Conservation (phyloP, 1,140 invertebrate species). For the Araneus ventricosus region DNA sequence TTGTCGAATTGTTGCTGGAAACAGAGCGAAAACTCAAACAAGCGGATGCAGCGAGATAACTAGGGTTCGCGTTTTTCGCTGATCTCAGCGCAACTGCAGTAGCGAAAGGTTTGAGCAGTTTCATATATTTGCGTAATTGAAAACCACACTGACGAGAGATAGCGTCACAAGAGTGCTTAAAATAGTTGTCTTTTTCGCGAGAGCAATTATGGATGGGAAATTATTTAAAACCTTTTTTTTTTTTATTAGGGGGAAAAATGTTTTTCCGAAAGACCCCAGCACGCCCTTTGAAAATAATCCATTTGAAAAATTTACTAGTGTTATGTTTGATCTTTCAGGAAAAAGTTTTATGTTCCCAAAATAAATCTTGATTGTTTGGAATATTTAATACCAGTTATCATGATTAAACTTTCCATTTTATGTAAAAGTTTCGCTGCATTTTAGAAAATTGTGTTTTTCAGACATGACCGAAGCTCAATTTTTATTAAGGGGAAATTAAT, state of each 20-base stretch:
- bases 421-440: too few species aligned
- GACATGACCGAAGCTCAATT: too few species aligned
- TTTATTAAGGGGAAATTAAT: too few species aligned
- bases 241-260: too few species aligned
- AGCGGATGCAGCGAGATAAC: neutral
- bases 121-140: constrained; percentile 10
- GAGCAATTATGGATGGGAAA: neutral
- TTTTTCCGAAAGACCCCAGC: too few species aligned
- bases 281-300: neutral
- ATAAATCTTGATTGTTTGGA: neutral
- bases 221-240: neutral
- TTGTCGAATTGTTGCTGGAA: constrained; percentile 8
- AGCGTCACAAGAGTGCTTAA: neutral
- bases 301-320: neutral
- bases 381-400: too few species aligned
- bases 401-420: too few species aligned
- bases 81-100: neutral
- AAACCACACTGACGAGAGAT: neutral
- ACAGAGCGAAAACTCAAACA: neutral
- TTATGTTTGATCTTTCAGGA: neutral
- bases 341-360: neutral
- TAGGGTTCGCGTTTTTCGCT: neutral
- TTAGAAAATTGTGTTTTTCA: too few species aligned
- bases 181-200: neutral
- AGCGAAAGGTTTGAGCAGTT: neutral